Base-by-base conservation (phyloP, 2,888 invertebrate species). In the Drosophila nigritarsus region DNA sequence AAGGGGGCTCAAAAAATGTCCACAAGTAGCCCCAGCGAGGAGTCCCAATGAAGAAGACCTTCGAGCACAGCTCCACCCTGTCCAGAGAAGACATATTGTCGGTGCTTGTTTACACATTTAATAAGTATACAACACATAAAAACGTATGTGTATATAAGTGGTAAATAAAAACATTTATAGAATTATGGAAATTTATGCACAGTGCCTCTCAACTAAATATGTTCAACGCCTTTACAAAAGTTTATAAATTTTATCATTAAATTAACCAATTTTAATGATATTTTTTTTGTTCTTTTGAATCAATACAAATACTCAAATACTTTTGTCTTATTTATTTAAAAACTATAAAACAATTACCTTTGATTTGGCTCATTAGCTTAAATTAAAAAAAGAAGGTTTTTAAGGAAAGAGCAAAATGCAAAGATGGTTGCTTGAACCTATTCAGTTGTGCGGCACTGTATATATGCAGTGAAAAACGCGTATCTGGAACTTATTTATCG, bases 101-200 rank as follows among this genome's bases (percentile, higher is more conserved):
- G 89, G 87, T 87, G 85, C 81, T 78, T 84, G 82, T 78, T 89
- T 84, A 87, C 83, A 73, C 30, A 62, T 61, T 59, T 38, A 27
- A 56, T 29, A 48, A 27, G 11, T 45, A 36, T 53, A n/a, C 11
- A 36, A 40, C 24, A 38, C 27, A 40, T 18, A 62, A 15, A 24
- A 48, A 24, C 2, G 11, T 27, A 18, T 18, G 24, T 34, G 24
- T 24, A 24, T 55, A n/a, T 32, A 15, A 5, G 5, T 20, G 5
- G 11, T 42, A 34, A 20, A 40, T 27, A 58, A 18, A 59, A 54
- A n/a, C 27, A 18, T 53, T 2, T 24, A 30, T 36, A 6, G 20
- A 42, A 11, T 42, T 42, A 20, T 42, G 42, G 11, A 42, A 20
- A 42, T 42, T 2, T 20, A 42, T 20, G 6, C 11, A 42, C 20